These are phyloP conservation scores for Heterocephalus glaber DNA, from an alignment of 2,113 vertebrate genomes.

Conservation along the genomic window DNA sequence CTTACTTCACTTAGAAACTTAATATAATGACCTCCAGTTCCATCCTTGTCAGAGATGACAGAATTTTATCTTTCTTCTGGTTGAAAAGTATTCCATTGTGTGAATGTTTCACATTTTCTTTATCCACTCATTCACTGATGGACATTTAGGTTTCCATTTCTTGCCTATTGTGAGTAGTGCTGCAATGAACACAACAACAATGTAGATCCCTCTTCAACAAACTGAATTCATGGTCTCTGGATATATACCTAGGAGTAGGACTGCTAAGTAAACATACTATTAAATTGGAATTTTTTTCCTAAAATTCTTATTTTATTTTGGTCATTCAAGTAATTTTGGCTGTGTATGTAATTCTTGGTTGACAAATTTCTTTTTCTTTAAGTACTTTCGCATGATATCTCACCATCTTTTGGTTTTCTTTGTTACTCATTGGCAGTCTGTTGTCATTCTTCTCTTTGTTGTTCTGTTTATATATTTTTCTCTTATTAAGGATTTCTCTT, in stretches of 20 bases:
- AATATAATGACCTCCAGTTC: background rate
- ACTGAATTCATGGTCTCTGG: background rate
- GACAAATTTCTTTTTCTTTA: background rate
- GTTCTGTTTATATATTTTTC: background rate
- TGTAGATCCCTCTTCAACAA: background rate
- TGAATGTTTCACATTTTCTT: background rate
- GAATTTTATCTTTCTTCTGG: background rate
- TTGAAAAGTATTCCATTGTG: background rate
- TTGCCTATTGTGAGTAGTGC: background rate
- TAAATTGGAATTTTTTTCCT: background rate
- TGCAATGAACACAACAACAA: background rate
- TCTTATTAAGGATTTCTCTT: background rate
- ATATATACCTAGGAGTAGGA: background rate
- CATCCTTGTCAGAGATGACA: background rate
- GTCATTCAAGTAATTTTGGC: background rate
- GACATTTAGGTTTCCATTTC: background rate
- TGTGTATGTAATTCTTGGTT: background rate
- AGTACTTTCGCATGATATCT: background rate
- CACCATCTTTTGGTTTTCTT: background rate
- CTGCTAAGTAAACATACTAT: too few species aligned
- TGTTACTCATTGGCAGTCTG: background rate
- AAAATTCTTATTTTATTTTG: background rate
- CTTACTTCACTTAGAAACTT: background rate
- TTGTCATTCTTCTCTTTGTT: background rate
- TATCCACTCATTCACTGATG: background rate